These are phyloP conservation scores for Lepidonotus clava DNA, from an alignment of 2,888 invertebrate genomes.

Conservation along the genomic window DNA sequence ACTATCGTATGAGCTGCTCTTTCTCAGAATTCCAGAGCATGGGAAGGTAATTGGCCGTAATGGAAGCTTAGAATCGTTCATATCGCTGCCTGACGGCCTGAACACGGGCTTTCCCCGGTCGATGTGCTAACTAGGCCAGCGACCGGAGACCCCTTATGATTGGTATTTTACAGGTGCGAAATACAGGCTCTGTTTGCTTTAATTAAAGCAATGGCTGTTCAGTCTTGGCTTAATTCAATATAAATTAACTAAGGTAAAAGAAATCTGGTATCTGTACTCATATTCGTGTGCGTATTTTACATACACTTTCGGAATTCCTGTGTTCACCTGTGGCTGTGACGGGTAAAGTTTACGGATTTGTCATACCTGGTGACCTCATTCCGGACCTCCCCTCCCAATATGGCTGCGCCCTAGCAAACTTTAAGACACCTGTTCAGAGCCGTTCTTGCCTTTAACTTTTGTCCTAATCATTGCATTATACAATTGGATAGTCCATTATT, in stretches of 20 bases:
- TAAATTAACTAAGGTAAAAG: no score
- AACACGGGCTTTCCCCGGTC: slow-evolving; percentile 20
- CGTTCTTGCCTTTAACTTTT: no score
- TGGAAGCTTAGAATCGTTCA: no score
- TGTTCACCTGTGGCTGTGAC: no score
- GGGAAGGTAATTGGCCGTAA: not conserved
- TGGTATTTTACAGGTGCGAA: slow-evolving; percentile 21
- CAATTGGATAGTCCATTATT: no score
- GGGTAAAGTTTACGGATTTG: slow-evolving; percentile 3
- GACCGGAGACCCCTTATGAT: not conserved
- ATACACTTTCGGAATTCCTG: no score
- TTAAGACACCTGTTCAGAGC: not conserved
- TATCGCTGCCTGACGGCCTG: no score
- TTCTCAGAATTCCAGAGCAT: not conserved
- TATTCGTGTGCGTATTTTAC: no score
- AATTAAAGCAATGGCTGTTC: no score
- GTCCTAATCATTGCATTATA: no score
- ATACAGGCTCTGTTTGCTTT: not conserved
- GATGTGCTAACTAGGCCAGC: not conserved
- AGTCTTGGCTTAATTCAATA: no score
- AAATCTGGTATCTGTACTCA: no score
- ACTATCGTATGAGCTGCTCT: not conserved
- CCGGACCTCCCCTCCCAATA: not conserved
- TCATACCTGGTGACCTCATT: slow-evolving; percentile 38
- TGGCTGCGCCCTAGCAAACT: not conserved